Percentiles rank a stretch among this genome's conserved stretches.
Evolutionary conservation across 2,888 invertebrate genomes (phyloP).

Genomic region (Amaurobius ferox): DNA sequence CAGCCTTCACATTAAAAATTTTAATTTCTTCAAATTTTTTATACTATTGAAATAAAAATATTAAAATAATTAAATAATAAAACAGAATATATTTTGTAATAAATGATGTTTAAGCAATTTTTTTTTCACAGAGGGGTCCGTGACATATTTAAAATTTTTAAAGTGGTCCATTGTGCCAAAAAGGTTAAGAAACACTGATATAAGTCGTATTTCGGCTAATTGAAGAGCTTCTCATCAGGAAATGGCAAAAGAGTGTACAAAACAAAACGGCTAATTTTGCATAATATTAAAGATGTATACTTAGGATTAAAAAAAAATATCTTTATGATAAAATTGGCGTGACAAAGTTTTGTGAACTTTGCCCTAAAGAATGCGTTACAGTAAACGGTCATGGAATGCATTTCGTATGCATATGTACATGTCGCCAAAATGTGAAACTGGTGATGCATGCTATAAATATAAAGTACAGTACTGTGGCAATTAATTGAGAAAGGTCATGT

Average conservation of each 20-base stretch:
- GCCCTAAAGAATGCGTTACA: not conserved
- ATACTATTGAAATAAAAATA: constrained; percentile 8
- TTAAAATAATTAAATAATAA: constrained; percentile 10
- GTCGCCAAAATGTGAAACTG: not conserved
- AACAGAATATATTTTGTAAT: constrained; percentile 20
- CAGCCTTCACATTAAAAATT: constrained; percentile 32
- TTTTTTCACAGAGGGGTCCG: constrained; percentile 29
- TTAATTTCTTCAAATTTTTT: constrained; percentile 4
- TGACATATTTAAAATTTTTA: constrained; percentile 17
- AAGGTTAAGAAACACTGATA: constrained; percentile 15
- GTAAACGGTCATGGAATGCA: not conserved
- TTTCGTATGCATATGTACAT: not conserved
- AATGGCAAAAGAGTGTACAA: not conserved
- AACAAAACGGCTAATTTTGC: not conserved
- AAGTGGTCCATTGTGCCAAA: constrained; percentile 16
- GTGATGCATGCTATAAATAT: not conserved
- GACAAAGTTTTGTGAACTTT: not conserved
- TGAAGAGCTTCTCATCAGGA: not conserved
- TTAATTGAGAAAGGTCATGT: too few relatives aligned
- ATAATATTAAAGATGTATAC: not conserved
- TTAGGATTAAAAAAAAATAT: not conserved
- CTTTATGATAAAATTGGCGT: not conserved
- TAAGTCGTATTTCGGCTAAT: not conserved
- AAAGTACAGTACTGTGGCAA: too few relatives aligned
- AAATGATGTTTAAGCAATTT: constrained; percentile 24